Conservation (phyloP, 2,113 vertebrate species). For the Phylloscopus whistleri region DNA sequence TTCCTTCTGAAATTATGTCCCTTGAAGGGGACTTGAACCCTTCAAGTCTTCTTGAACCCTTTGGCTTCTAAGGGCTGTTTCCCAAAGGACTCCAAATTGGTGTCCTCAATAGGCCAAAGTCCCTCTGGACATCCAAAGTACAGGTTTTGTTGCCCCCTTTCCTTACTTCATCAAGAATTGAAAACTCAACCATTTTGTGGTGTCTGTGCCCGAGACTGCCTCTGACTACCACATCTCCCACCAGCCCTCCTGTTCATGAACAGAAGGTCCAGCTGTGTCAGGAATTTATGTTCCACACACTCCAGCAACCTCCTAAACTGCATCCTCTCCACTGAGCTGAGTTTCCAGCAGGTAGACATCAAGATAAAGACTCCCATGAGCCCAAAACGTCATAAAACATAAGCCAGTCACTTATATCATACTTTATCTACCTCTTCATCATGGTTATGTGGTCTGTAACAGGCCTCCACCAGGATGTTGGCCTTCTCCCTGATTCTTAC, state of each 20-base stretch:
- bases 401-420: accelerated
- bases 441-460: not conserved
- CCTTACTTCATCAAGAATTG: not conserved
- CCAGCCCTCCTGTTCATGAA: not conserved
- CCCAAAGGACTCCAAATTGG: not conserved
- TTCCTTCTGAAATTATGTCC: not conserved
- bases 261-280: not conserved
- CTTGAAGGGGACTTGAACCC: no score
- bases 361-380: not conserved
- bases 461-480: not conserved
- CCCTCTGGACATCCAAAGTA: no score
- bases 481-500: not conserved
- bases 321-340: no score
- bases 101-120: not conserved
- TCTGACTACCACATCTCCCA: not conserved
- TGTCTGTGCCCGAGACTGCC: not conserved
- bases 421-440: not conserved
- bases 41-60: not conserved
- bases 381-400: not conserved
- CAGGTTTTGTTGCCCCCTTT: not conserved
- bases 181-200: not conserved
- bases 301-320: not conserved
- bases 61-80: not conserved
- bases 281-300: not conserved
- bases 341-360: not conserved